These are phyloP conservation scores for Ochropacha duplaris DNA, from an alignment of 2,888 invertebrate species.

Conservation along the genomic window DNA sequence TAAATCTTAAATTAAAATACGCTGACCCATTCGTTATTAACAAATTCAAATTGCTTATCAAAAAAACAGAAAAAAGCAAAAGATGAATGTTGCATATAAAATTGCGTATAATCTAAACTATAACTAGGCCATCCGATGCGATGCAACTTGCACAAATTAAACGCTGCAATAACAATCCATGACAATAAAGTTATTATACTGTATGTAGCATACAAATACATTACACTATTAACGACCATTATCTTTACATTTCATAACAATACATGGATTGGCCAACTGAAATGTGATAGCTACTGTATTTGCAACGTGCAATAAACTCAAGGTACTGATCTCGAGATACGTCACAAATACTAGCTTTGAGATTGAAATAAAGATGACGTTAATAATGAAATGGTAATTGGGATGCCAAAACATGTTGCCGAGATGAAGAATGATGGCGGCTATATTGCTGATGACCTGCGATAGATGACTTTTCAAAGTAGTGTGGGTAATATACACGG, in stretches of 20 bases:
- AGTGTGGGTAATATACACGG: too few relatives aligned
- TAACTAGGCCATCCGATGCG: neutral
- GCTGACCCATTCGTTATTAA: too few relatives aligned
- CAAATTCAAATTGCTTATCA: neutral
- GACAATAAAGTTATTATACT: neutral
- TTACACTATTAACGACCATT: neutral
- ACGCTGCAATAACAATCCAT: neutral
- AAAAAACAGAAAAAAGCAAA: neutral
- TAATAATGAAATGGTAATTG: neutral
- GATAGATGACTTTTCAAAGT: neutral
- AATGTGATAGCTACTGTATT: neutral
- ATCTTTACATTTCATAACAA: constrained; percentile 1
- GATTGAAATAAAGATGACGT: neutral
- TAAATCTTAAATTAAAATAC: too few relatives aligned
- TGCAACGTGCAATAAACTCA: neutral
- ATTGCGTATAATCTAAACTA: neutral
- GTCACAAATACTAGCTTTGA: neutral
- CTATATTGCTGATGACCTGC: neutral
- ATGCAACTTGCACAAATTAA: neutral
- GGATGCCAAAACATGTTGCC: neutral
- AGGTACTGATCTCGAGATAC: neutral
- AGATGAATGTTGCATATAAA: neutral
- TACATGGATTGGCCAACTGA: constrained; percentile 1
- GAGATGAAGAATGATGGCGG: neutral
- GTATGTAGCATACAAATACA: neutral